Conservation (phyloP, 2,888 invertebrate genomes). For the Drosophila colorata region DNA sequence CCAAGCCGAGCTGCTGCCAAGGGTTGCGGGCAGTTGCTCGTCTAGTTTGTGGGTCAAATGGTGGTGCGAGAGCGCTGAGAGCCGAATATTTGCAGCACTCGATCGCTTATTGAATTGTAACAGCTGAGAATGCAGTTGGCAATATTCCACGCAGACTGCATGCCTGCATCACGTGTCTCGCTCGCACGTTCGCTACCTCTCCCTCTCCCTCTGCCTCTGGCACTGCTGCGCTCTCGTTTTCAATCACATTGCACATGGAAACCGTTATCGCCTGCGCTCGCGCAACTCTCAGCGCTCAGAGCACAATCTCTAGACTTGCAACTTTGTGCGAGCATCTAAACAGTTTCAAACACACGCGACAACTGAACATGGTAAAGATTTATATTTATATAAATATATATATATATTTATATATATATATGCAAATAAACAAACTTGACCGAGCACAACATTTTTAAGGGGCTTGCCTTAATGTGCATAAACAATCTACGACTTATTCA, state of each 20-base stretch:
- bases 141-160: conserved; percentile 31
- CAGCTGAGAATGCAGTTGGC: conserved; percentile 27
- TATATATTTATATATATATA: background rate
- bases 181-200: background rate
- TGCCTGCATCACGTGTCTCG: conserved; percentile 3
- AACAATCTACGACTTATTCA: background rate
- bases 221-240: background rate
- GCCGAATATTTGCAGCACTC: background rate
- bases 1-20: background rate
- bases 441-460: background rate
- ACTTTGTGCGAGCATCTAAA: conserved; percentile 26
- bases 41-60: conserved; percentile 1
- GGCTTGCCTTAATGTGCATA: conserved; percentile 1
- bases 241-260: conserved; percentile 5
- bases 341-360: conserved; percentile 23
- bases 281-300: background rate
- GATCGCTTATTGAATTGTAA: conserved; percentile 1
- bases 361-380: background rate
- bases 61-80: background rate
- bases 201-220: background rate
- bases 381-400: conserved; percentile 2
- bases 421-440: conserved; percentile 19
- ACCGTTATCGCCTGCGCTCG: conserved; percentile 8
- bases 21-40: background rate
- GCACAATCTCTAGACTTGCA: conserved; percentile 2